Evolutionary conservation across 2,888 invertebrate species (phyloP), one percentile per base, ranked within the genome.

Genomic region (Camptogramma bilineatum): DNA sequence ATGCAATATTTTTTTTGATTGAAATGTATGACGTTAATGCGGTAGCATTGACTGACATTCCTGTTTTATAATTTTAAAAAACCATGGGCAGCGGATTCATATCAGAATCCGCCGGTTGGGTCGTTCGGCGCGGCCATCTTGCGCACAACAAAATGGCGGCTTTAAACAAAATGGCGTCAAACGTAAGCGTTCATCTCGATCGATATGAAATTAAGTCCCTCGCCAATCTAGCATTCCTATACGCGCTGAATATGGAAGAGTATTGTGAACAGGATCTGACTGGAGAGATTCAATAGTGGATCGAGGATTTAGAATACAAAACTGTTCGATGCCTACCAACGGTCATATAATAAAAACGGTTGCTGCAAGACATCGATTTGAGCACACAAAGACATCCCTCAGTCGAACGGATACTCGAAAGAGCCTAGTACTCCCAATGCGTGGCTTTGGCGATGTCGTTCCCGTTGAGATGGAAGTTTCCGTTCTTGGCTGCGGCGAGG

Each of bases 391-490:
- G 56, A 54, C 62, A 58, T 62, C 62, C 34, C 58, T 62, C 31
- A 51, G 66, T 65, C 62, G 50, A 42, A 19, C 5, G 18, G 28
- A 8, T 24, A 9, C 2, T 24, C 4, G n/a, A n/a, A n/a, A n/a
- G n/a, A n/a, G n/a, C 8, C 93, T 97, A 98, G 90, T 98, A 98
- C 93, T 98, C 98, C 98, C 98, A 98, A 84, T 97, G 97, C 78
- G 98, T 98, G 85, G 98, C 97, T 73, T 94, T 92, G 76, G 96
- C 95, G 78, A 96, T 95, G 81, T 96, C 96, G 71, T 95, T 94
- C 68, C 96, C 97, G 59, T 97, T 97, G 69, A 98, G 94, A 81
- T 97, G 96, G 94, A 98, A 96, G 80, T 96, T 95, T 47, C 98
- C 98, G 90, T 98, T 98, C 94, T 98, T 98, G 85, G 96, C 97